phyloP scores from a whole-genome alignment of 2,797 vertebrate species.

The Sorex maritimensis region DNA sequence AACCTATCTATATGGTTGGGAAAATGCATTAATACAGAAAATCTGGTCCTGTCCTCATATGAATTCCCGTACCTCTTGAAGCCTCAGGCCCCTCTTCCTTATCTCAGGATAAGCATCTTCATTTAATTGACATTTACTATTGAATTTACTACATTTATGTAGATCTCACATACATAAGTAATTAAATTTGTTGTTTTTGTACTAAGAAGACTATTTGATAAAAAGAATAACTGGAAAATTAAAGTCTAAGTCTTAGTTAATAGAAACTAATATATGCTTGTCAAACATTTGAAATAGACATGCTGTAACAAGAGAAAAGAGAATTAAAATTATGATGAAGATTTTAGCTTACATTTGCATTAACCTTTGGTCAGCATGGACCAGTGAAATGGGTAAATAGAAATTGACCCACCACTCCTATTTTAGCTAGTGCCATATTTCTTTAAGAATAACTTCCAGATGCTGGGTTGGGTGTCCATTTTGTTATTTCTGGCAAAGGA shows the following conservation, averaged over 20 bases:
- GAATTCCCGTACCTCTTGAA: no score
- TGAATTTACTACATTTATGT: no score
- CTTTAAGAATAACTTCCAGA: slow-evolving; percentile 86
- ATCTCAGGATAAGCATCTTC: no score
- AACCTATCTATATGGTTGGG: no score
- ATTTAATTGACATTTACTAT: no score
- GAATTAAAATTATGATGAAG: slow-evolving; percentile 64
- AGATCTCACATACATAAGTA: no score
- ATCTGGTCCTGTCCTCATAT: no score
- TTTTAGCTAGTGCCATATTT: slow-evolving; percentile 80
- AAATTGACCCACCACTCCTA: slow-evolving; percentile 73
- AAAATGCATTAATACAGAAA: no score
- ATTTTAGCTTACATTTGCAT: slow-evolving; percentile 50
- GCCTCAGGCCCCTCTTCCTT: no score
- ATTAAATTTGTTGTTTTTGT: no score
- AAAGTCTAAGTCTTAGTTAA: slow-evolving; percentile 12
- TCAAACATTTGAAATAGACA: slow-evolving; percentile 29
- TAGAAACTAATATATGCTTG: background rate
- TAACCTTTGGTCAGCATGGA: slow-evolving; percentile 64
- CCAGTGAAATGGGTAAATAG: slow-evolving; percentile 70
- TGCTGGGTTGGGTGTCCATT: slow-evolving; percentile 82
- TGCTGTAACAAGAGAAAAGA: background rate
- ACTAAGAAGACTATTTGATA: background rate
- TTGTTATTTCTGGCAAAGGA: slow-evolving; percentile 84
- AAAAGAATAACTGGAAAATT: background rate